These are phyloP conservation scores for Mus spretus DNA, from an alignment of 2,797 vertebrate genomes.

Conservation along the genomic window DNA sequence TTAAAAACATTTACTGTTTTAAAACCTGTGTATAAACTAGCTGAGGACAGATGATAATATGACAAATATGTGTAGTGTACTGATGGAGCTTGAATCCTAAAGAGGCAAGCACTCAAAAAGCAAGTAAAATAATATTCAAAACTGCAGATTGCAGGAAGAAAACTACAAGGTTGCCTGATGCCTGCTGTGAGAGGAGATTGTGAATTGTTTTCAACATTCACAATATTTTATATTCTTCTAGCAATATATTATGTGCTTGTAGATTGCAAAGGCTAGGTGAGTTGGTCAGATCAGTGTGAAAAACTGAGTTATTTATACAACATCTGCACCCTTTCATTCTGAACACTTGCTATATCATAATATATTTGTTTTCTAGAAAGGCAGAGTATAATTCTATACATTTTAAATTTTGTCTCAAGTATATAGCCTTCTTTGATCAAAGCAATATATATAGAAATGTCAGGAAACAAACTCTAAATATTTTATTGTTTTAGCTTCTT, in stretches of 20 bases:
- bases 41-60: neutral
- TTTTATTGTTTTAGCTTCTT: neutral
- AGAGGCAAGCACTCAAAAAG: neutral
- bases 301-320: neutral
- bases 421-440: neutral
- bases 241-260: neutral
- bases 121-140: neutral
- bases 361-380: neutral
- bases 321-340: neutral
- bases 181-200: neutral
- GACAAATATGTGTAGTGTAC: neutral
- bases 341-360: neutral
- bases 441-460: neutral
- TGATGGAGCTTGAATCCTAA: neutral
- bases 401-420: neutral
- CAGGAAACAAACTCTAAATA: neutral
- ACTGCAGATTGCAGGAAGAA: neutral
- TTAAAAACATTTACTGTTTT: constrained; percentile 23
- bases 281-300: neutral
- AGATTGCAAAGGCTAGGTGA: constrained; percentile 8
- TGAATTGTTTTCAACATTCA: neutral
- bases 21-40: neutral
- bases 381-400: neutral
- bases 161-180: neutral
- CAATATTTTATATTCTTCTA: constrained; percentile 13